Evolutionary conservation across 2,888 invertebrate genomes (phyloP), one percentile per base, ranked within the genome.

Genomic region (Eristalis tenax): DNA sequence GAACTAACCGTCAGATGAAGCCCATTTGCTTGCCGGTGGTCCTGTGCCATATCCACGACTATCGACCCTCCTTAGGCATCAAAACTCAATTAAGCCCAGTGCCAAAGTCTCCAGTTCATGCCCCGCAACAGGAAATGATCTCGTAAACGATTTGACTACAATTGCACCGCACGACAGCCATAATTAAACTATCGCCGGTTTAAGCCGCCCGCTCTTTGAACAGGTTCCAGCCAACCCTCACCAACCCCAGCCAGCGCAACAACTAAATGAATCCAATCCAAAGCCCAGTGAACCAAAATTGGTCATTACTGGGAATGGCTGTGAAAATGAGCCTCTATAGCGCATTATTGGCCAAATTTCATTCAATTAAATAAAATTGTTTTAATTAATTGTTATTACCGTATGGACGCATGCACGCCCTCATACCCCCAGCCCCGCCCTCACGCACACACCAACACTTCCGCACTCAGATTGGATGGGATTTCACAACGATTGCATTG

Each of bases 361-460:
- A 88, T 88, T 88, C 84, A 88, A 88, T 88, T 88, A 88, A 88
- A 88, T 88, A 81, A 87, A 88, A 88, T 88, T 84, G 88, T 88
- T 83, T 88, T 88, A 88, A 88, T 88, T 88, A 88, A 88, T 88
- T 88, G 87, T 87, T 87, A 87, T 83, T 83, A 79, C 83, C 83
- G 76, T 59, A 57, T 69, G 38, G 57, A 22, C 35, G 8, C 61
- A 50, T 59, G 4, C 18, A 22, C 18, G 38, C 28, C 43, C 70
- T 38, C 63, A 18, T 57, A 26, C 32, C 4, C 38, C 13, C 11
- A 10, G 1, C 13, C 38, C 13, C 38, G 8, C 38, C 13, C 38
- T 2, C 35, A 4, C 43, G 6, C 18, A 18, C 50, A 50, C 50
- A 18, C 0, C 50, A 18, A 8, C 50, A 50, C 50, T 43, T 43